Evolutionary conservation across 2,113 vertebrate genomes (phyloP).

Genomic region (Anseranas semipalmata): DNA sequence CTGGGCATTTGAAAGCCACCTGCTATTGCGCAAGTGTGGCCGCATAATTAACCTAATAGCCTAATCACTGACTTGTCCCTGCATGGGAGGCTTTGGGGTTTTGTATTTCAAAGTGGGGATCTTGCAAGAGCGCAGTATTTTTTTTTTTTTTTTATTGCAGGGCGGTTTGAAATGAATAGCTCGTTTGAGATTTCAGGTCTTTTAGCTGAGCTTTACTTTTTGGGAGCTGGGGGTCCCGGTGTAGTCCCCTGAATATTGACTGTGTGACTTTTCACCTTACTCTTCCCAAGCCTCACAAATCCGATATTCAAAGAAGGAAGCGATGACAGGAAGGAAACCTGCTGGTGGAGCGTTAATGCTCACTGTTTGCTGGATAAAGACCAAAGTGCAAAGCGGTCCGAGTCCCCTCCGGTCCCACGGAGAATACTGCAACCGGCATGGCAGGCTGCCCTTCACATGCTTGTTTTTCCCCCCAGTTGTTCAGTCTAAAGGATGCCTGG

Average conservation of each 20-base stretch:
- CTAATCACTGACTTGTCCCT: neutral
- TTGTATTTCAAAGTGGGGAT: neutral
- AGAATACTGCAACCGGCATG: neutral
- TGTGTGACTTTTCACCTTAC: neutral
- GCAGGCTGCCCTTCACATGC: neutral
- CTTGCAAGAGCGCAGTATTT: neutral
- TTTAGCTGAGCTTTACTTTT: neutral
- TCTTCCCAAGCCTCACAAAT: neutral
- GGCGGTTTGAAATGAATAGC: neutral
- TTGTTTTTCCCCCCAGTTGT: neutral
- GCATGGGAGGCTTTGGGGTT: neutral
- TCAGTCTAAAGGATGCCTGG: neutral
- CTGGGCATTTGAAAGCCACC: neutral
- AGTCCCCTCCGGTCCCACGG: neutral
- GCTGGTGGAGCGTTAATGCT: neutral
- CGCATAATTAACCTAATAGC: neutral
- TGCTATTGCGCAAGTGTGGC: neutral
- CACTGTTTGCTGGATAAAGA: neutral
- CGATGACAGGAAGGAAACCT: neutral
- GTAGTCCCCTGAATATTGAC: neutral
- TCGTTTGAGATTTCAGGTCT: neutral
- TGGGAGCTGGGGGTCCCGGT: neutral
- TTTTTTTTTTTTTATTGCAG: neutral
- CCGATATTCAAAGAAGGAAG: accelerated
- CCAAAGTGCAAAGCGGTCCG: neutral